phyloP scores from a whole-genome alignment of 1,140 invertebrate genomes.

The Contarinia nasturtii region DNA sequence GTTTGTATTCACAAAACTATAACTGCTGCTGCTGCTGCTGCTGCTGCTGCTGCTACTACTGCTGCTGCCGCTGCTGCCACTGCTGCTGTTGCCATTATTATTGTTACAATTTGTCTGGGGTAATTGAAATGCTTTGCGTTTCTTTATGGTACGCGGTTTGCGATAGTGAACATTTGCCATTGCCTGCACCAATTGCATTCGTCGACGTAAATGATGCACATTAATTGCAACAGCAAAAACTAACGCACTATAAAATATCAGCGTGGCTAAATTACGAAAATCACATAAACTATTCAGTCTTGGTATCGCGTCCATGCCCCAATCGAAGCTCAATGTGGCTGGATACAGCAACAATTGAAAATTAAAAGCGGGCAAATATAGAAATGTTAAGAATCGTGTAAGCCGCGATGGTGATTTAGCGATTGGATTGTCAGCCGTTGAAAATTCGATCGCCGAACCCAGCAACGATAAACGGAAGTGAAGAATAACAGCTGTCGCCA shows the following conservation, averaged over 20 bases:
- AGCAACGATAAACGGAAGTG: conserved; percentile 43
- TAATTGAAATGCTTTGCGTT: conserved; percentile 16
- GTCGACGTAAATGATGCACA: not conserved
- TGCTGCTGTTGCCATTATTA: conserved; percentile 4
- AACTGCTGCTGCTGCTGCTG: conserved; percentile 2
- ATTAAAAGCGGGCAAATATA: conserved; percentile 75
- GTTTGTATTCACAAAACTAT: not conserved
- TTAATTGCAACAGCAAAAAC: conserved; percentile 22
- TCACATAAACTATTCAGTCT: conserved; percentile 54
- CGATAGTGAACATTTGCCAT: not conserved
- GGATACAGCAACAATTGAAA: conserved; percentile 66
- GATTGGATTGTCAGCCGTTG: conserved; percentile 77
- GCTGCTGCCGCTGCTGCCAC: too few species aligned
- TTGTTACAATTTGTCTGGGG: conserved; percentile 3
- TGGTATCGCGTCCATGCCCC: conserved; percentile 88
- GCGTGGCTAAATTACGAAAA: conserved; percentile 47
- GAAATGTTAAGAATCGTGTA: conserved; percentile 63
- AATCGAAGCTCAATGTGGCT: conserved; percentile 73
- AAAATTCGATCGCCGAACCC: conserved; percentile 51
- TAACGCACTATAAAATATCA: conserved; percentile 46
- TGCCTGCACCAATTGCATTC: too few species aligned
- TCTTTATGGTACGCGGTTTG: not conserved
- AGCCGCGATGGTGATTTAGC: conserved; percentile 50
- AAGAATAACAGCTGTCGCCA: conserved; percentile 33
- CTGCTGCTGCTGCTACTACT: not conserved